Percentiles rank a stretch among this genome's conserved stretches.
Evolutionary conservation across 2,113 vertebrate genomes (phyloP).

Genomic region (Rutilus rutilus): DNA sequence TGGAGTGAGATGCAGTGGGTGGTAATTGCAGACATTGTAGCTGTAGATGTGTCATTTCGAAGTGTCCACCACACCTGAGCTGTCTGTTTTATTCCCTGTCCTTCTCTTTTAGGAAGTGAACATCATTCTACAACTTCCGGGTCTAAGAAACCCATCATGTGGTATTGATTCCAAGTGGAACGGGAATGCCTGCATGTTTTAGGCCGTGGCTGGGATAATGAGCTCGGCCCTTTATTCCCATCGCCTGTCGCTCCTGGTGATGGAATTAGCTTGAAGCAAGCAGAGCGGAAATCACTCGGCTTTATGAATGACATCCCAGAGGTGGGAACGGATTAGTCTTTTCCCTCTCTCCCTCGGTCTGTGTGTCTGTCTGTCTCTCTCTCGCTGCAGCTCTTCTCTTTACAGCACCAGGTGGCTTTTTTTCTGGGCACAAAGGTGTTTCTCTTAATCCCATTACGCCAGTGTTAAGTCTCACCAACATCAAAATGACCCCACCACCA

Average conservation of each 20-base stretch:
- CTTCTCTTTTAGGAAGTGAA: background rate
- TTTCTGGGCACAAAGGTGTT: constrained; percentile 86
- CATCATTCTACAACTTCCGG: background rate
- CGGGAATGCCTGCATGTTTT: constrained; percentile 44
- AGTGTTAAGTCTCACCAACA: constrained; percentile 90
- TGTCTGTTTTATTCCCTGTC: background rate
- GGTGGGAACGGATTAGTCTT: constrained; percentile 88
- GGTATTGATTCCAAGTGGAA: constrained; percentile 21
- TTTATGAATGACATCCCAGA: constrained; percentile 89
- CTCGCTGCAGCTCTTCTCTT: constrained; percentile 79
- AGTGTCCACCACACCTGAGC: constrained; percentile 25
- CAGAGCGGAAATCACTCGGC: constrained; percentile 83
- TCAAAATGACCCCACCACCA: constrained; percentile 80
- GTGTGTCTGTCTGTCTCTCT: constrained; percentile 25
- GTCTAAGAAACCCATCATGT: constrained; percentile 7
- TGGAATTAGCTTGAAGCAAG: constrained; percentile 88
- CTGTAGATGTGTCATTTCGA: constrained; percentile 14
- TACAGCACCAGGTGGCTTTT: constrained; percentile 87
- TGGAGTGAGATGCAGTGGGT: constrained; percentile 19
- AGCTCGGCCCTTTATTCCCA: constrained; percentile 59
- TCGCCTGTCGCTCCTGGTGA: constrained; percentile 73
- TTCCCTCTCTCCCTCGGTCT: constrained; percentile 38
- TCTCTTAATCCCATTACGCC: constrained; percentile 92
- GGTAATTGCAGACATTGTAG: constrained; percentile 24
- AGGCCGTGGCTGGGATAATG: constrained; percentile 46